Base-by-base conservation (phyloP, 2,888 invertebrate species). In the Herminia tarsipennalis region DNA sequence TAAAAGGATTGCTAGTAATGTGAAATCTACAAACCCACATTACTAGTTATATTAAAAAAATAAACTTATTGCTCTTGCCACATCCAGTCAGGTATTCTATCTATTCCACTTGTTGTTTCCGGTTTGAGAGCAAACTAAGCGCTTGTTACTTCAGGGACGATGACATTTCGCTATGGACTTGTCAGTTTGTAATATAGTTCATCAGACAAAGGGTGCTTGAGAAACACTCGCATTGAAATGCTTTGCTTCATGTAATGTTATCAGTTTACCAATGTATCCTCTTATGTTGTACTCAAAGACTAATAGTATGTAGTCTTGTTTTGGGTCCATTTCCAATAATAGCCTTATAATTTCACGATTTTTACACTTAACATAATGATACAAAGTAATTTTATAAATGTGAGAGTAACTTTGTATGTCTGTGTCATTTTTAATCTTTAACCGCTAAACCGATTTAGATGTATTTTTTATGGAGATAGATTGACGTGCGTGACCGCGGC, bases 81-180 rank as follows among this genome's bases (percentile, higher is more conserved):
- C 27, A 37, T 67, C 64, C 13, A 66, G 61, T 27, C 2, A 3
- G 5, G 9, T 22, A 29, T 0, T 39, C 38, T 16, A 8, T 50
- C 45, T 1, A 5, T 13, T 10, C 29, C 43, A 50, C 55, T 67
- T 60, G 61, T 60, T 53, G 24, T 41, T 58, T 61, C 42, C 45
- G 45, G 50, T 63, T 56, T 47, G 45, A 56, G 52, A 47, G 41
- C 35, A 59, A 63, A 64, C 64, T 41, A 52, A 63, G 64, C 55
- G 51, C 41, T 58, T 55, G 56, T 52, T 58, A 46, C 44, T 49
- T 37, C 35, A 54, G 47, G 38, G 33, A 52, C 43, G 44, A 55
- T 58, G 52, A 43, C 56, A 52, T 58, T 58, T 60, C 2, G 48
- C 41, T 45, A 56, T 53, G 44, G 24, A 50, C 47, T 54, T 58